Conservation (phyloP, 2,888 invertebrate genomes). For the Drosophila acutilabella region DNA sequence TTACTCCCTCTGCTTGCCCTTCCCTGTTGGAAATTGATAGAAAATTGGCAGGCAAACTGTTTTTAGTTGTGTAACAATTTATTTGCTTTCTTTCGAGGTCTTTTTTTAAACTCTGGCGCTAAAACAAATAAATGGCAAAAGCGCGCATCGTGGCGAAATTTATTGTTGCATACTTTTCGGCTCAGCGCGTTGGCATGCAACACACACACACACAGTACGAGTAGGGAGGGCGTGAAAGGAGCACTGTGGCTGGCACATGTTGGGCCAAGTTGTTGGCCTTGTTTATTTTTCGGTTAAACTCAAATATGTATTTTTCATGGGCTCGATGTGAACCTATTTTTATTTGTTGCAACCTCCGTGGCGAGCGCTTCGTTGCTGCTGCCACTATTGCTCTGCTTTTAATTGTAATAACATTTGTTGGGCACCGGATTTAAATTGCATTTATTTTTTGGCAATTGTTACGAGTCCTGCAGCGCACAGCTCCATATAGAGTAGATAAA, state of each 20-base stretch:
- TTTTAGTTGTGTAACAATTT: slow-evolving; percentile 69
- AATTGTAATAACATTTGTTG: slow-evolving; percentile 78
- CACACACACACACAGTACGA: slow-evolving; percentile 22
- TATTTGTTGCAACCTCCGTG: neutral
- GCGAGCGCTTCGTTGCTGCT: neutral
- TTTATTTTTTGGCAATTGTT: slow-evolving; percentile 74
- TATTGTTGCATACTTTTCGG: slow-evolving; percentile 81
- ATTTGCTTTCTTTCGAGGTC: slow-evolving; percentile 36
- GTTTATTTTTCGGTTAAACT: slow-evolving; percentile 77
- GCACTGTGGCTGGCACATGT: slow-evolving; percentile 55
- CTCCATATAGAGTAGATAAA: slow-evolving; percentile 6
- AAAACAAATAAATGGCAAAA: slow-evolving; percentile 43
- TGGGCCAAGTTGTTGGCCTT: slow-evolving; percentile 46
- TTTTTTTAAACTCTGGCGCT: too few relatives aligned
- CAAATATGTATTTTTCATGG: slow-evolving; percentile 80
- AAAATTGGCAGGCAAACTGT: slow-evolving; percentile 73
- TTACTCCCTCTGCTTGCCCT: neutral
- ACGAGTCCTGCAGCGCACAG: slow-evolving; percentile 28
- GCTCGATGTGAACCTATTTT: slow-evolving; percentile 22
- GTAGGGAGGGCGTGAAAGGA: neutral
- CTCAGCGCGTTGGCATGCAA: slow-evolving; percentile 65
- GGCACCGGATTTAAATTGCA: slow-evolving; percentile 70
- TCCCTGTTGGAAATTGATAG: slow-evolving; percentile 65
- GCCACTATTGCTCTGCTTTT: slow-evolving; percentile 46
- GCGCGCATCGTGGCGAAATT: slow-evolving; percentile 59